Base-by-base conservation (phyloP, 2,888 invertebrate species). In the Piscicola geometra region DNA sequence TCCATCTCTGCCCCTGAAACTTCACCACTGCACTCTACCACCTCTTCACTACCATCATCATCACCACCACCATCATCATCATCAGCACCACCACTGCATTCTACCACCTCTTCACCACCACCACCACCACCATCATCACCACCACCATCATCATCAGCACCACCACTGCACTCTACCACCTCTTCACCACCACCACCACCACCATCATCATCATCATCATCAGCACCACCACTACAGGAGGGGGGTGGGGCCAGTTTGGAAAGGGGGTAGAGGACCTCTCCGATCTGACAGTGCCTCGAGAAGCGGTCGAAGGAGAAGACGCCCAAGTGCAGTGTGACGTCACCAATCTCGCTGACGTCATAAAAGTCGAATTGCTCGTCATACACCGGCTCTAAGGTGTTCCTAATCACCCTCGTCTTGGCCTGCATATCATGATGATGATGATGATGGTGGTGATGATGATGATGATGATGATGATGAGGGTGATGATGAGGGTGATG, bases 291-390 rank as follows among this genome's bases (percentile, higher is more conserved):
- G 84, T 99, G 98, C 30, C 98, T 91, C 47, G 97, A 97, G 85
- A 97, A 99, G 84, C 96, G 91, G 87, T 97, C 96, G 86, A 95
- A 97, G 87, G 83, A 84, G 75, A 85, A 81, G 52, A 85, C 81
- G 36, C 84, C 84, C 78, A 86, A 85, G 80, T 85, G 85, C 92
- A 97, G 83, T 93, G 94, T 95, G 86, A 94, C 93, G 83, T 90
- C 91, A 83, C 91, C 89, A 77, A 96, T 88, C 86, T 96, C 94
- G 83, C 91, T 91, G 72, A 85, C 81, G 75, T 97, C 97, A 85
- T 96, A 99, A 89, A 99, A 98, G 0, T 97, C 98, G 86, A 99
- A 99, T 86, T 97, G 97, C 86, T 99, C 99, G 83, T 99, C 97
- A 86, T 97, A 99, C 0, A 94, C 91, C 0, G 99, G 99, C 87